Conservation (phyloP, 2,797 vertebrate genomes). For the Manis javanica region DNA sequence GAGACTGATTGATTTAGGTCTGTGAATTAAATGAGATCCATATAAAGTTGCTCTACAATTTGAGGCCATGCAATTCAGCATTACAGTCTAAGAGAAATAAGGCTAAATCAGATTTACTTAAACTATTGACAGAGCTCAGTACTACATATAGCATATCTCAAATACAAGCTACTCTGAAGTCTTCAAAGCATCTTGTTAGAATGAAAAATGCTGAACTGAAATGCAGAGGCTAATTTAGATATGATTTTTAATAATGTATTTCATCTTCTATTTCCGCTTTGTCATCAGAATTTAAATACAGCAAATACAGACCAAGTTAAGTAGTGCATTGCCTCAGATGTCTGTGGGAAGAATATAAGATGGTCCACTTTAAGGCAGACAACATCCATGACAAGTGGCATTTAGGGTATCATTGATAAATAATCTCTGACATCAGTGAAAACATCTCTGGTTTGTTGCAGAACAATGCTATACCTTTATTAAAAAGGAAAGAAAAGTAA, state of each 20-base stretch:
- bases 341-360: not conserved
- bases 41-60: not conserved
- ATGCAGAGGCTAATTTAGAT: not conserved
- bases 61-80: not conserved
- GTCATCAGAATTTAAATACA: not conserved
- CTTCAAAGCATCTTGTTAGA: not conserved
- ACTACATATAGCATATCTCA: not conserved
- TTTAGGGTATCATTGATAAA: not conserved
- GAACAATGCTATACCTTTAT: accelerated
- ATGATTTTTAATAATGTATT: not conserved
- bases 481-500: not conserved
- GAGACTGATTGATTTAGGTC: not conserved
- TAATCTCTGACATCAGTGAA: not conserved
- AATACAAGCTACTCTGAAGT: not conserved
- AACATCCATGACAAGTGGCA: not conserved
- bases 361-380: not conserved
- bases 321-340: not conserved
- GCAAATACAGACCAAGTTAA: not conserved
- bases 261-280: not conserved
- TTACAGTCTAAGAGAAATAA: not conserved
- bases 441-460: not conserved
- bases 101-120: not conserved
- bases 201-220: not conserved
- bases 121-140: not conserved
- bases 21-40: not conserved